Conservation (phyloP, 2,888 invertebrate genomes). For the Ormyrus labotus region DNA sequence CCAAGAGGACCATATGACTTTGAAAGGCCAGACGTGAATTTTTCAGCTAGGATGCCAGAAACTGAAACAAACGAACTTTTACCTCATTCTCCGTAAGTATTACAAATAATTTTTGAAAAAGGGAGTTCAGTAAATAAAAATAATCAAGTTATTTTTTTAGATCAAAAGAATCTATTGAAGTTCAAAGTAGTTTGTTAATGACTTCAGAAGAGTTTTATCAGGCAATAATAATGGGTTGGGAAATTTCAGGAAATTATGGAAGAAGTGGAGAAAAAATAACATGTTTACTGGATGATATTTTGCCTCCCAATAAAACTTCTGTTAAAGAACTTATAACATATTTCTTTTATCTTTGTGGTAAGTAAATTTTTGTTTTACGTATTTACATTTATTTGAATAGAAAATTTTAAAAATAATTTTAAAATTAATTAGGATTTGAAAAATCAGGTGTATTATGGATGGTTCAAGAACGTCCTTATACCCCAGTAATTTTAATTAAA, state of each 20-base stretch:
- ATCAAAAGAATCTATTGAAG: background rate
- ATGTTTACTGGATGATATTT: background rate
- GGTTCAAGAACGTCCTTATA: too few species aligned
- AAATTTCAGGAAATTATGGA: background rate
- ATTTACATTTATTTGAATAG: too few species aligned
- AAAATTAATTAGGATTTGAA: too few species aligned
- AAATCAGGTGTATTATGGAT: too few species aligned
- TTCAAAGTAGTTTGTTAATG: conserved; percentile 1
- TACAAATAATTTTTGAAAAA: background rate
- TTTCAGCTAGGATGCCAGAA: background rate
- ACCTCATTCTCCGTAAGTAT: background rate
- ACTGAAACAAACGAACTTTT: background rate
- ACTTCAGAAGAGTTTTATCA: background rate
- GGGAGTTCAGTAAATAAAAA: background rate
- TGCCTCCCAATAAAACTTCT: background rate
- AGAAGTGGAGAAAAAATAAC: background rate
- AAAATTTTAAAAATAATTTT: too few species aligned
- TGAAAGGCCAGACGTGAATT: background rate
- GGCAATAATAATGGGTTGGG: background rate
- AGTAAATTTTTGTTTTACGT: too few species aligned
- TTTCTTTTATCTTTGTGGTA: conserved; percentile 8
- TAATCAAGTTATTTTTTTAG: too few species aligned
- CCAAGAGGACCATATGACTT: background rate
- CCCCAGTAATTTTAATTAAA: too few species aligned
- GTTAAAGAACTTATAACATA: conserved; percentile 13